Conservation (phyloP, 2,113 vertebrate genomes). For the Dipodomys merriami region DNA sequence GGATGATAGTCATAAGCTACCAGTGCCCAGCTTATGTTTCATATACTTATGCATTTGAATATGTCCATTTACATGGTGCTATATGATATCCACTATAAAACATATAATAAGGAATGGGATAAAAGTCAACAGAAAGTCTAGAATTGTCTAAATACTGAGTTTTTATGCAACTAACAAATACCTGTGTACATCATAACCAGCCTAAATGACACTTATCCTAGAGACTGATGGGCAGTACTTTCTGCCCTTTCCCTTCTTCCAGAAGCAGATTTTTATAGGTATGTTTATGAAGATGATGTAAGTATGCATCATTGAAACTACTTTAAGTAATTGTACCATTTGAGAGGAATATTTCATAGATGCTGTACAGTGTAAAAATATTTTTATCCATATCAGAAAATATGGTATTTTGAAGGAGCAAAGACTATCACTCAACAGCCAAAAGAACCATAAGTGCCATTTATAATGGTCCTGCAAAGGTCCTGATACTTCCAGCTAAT, state of each 20-base stretch:
- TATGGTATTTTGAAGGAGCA: neutral
- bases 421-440: neutral
- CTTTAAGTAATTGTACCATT: slow-evolving; percentile 12
- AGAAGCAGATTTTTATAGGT: neutral
- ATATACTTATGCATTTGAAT: neutral
- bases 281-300: neutral
- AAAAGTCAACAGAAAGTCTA: slow-evolving; percentile 11
- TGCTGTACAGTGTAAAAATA: neutral
- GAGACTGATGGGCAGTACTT: neutral
- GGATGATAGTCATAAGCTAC: too few relatives aligned
- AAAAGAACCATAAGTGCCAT: neutral
- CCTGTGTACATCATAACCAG: neutral
- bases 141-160: neutral
- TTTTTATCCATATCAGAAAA: slow-evolving; percentile 39
- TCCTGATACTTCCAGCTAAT: neutral
- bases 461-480: neutral
- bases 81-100: neutral
- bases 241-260: neutral
- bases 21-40: too few relatives aligned
- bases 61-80: neutral
- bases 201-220: neutral
- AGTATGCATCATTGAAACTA: neutral
- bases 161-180: neutral
- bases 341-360: slow-evolving; percentile 22
- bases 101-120: neutral